Conservation (phyloP, 2,113 vertebrate species). For the human (Homo sapiens) region DNA sequence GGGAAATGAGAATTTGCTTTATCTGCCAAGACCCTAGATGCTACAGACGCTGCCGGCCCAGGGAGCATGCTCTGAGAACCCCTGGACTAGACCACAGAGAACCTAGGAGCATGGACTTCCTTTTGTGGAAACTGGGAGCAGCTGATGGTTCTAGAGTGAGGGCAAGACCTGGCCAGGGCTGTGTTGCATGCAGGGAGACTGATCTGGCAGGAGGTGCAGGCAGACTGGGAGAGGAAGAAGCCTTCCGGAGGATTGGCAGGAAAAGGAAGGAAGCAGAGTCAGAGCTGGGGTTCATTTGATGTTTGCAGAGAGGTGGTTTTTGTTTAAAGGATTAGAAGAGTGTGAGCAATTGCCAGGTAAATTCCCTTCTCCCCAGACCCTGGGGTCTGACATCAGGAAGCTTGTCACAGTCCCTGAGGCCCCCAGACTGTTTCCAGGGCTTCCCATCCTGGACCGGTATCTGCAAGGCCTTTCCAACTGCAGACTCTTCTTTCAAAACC, state of each 20-base stretch:
- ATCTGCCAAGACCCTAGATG: background rate
- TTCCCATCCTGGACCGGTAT: background rate
- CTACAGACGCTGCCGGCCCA: background rate
- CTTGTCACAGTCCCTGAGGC: background rate
- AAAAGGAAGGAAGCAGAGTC: background rate
- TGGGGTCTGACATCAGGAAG: background rate
- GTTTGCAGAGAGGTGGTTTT: background rate
- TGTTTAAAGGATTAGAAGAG: background rate
- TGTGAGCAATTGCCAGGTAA: no score
- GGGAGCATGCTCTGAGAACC: background rate
- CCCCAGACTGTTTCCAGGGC: no score
- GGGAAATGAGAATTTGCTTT: background rate
- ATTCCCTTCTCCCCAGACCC: no score
- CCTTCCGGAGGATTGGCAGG: background rate
- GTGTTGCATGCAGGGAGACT: rapidly evolving
- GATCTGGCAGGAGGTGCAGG: background rate
- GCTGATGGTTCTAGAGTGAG: background rate
- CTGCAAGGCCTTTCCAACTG: background rate
- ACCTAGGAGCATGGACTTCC: background rate
- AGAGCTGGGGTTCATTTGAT: background rate
- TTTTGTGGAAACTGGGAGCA: background rate
- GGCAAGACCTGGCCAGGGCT: background rate
- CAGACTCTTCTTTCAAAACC: background rate
- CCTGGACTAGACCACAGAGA: background rate
- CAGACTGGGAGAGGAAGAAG: no score